Evolutionary conservation across 2,113 vertebrate species (phyloP).

Genomic region (Noctilio leporinus): DNA sequence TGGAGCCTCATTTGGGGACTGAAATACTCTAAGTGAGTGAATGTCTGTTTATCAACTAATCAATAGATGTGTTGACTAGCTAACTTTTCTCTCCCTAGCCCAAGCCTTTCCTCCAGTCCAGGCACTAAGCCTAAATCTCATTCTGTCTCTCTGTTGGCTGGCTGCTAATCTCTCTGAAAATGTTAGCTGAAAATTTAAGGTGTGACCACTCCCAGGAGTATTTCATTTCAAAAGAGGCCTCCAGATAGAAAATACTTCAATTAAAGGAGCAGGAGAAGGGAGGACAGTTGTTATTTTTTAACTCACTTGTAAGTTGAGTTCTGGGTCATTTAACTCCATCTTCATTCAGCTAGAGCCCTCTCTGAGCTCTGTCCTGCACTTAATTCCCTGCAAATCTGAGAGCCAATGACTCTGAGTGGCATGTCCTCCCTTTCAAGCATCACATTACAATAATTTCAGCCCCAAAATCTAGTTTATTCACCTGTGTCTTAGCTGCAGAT

Average conservation of each 20-base stretch:
- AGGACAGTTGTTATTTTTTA: background rate
- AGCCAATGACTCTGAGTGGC: background rate
- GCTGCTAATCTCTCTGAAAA: background rate
- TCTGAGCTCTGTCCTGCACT: fast-evolving
- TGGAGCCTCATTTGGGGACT: background rate
- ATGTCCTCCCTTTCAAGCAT: background rate
- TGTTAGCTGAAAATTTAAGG: constrained; percentile 25
- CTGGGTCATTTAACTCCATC: background rate
- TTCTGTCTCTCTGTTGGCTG: background rate
- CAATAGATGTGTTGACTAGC: background rate
- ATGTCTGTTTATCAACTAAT: background rate
- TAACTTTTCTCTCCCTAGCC: background rate
- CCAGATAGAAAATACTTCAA: background rate
- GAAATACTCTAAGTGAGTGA: background rate
- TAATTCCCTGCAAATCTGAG: background rate
- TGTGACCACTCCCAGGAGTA: constrained; percentile 37
- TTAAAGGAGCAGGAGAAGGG: background rate
- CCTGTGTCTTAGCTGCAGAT: background rate
- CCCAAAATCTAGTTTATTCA: background rate
- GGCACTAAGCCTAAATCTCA: background rate
- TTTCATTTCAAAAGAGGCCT: constrained; percentile 38
- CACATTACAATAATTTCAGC: background rate
- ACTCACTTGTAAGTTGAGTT: background rate
- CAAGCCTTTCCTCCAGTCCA: no score
- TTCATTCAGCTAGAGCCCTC: background rate